Conservation (phyloP, 2,888 invertebrate genomes). For the Chalcis sispes region DNA sequence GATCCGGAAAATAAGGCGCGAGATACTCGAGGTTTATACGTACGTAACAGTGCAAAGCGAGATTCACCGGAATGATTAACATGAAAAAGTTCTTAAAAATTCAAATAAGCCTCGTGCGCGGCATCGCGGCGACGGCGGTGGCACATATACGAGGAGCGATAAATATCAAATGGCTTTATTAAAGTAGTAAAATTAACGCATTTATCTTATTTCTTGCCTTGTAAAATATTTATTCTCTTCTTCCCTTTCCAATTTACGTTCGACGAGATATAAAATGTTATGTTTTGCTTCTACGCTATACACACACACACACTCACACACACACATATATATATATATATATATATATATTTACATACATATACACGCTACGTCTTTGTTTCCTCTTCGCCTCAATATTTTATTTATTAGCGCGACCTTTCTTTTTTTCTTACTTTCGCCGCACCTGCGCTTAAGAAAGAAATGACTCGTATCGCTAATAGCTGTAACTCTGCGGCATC, state of each 20-base stretch:
- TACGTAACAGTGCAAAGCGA: not conserved
- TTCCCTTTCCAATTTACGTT: too few relatives aligned
- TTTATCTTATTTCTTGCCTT: not conserved
- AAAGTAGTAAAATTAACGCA: constrained; percentile 10
- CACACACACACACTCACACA: not conserved
- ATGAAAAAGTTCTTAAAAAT: constrained; percentile 1
- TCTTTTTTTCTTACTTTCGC: not conserved
- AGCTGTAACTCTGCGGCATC: too few relatives aligned
- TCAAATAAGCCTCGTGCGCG: not conserved
- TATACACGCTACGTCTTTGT: not conserved
- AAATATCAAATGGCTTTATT: constrained; percentile 31
- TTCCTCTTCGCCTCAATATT: not conserved
- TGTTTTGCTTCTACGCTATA: not conserved
- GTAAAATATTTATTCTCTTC: not conserved
- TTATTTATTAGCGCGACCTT: constrained; percentile 16
- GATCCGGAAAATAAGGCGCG: too few relatives aligned
- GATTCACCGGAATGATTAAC: not conserved
- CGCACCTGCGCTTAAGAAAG: constrained; percentile 3
- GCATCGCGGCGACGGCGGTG: too few relatives aligned
- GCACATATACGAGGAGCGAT: not conserved
- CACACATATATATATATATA: too few relatives aligned
- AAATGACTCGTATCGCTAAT: too few relatives aligned
- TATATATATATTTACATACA: too few relatives aligned
- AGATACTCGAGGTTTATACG: not conserved
- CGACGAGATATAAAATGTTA: too few relatives aligned